Conservation (phyloP, 2,888 invertebrate genomes). For the Dasypogon diadema region DNA sequence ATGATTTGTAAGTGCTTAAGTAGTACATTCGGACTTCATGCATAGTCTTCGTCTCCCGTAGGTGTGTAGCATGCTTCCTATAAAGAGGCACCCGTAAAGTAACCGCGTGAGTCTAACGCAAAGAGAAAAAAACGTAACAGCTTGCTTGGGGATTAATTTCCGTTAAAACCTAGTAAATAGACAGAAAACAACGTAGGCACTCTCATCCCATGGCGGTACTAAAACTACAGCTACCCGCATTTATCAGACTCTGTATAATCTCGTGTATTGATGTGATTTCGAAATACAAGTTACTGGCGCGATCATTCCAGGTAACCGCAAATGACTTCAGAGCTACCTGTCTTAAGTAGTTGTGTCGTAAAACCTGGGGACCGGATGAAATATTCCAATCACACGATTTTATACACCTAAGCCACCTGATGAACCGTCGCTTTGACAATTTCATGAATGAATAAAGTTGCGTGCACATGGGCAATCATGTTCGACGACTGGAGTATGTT, state of each 20-base stretch:
- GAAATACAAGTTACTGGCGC: constrained; percentile 1
- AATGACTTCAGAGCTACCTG: constrained; percentile 28
- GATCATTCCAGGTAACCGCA: constrained; percentile 6
- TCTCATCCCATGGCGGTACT: constrained; percentile 1
- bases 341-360: neutral
- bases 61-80: too few relatives aligned
- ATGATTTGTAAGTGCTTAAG: too few relatives aligned
- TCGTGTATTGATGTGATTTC: constrained; percentile 14
- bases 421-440: constrained; percentile 24
- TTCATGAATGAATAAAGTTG: constrained; percentile 49
- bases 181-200: neutral
- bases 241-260: constrained; percentile 19
- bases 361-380: constrained; percentile 28
- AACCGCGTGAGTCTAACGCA: too few relatives aligned
- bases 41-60: too few relatives aligned
- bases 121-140: too few relatives aligned
- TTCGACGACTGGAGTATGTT: neutral
- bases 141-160: neutral
- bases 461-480: constrained; percentile 48
- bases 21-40: too few relatives aligned
- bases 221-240: constrained; percentile 28
- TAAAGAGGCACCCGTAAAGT: too few relatives aligned
- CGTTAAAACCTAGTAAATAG: neutral
- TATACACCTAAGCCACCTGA: constrained; percentile 29
- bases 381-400: constrained; percentile 27